Evolutionary conservation across 2,113 vertebrate species (phyloP), one percentile per base, ranked within the genome.

Genomic region (Heterocephalus glaber): DNA sequence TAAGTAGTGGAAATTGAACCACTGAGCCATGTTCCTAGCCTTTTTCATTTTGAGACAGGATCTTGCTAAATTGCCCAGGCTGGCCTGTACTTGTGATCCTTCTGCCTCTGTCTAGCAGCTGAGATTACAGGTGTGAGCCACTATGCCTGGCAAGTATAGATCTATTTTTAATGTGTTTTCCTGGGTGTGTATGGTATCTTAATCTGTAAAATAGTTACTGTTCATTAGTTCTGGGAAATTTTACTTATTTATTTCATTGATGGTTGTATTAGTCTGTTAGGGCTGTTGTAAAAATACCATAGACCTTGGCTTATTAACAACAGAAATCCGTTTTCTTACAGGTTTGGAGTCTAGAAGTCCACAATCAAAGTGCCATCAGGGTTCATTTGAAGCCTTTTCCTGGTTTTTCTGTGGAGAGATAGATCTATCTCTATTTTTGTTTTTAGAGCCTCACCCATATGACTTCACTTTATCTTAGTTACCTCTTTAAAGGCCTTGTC

Each of bases 201-300:
- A 56, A 65, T 82, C n/a, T 96, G 22, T 52, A 81, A 91, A 92
- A 65, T 86, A 81, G 72, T 60, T 89, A 66, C 72, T 66, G 13
- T 95, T 84, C 0, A 9, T 92, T 58, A 87, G 13, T 93, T 93
- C n/a, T 95, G 58, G n/a, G 58, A 70, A 65, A 44, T 90, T 86
- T 49, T 49, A 49, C 47, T 86, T 92, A 68, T 44, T 87, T 72
- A 72, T 82, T 92, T 95, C 17, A 87, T 80, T 93, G 56, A 87
- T 60, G 24, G 8, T 86, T 94, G 5, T 85, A n/a, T 74, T 94
- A 92, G 52, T 77, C 38, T 83, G 24, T 54, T 68, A 82, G n/a
- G 70, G 54, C 74, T 54, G 35, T 26, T 77, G 35, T 90, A 54
- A 90, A 92, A 90, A 87, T 68, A 83, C 17, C 19, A 56, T 30